Conservation (phyloP, 2,797 vertebrate species). For the Periparus ater region DNA sequence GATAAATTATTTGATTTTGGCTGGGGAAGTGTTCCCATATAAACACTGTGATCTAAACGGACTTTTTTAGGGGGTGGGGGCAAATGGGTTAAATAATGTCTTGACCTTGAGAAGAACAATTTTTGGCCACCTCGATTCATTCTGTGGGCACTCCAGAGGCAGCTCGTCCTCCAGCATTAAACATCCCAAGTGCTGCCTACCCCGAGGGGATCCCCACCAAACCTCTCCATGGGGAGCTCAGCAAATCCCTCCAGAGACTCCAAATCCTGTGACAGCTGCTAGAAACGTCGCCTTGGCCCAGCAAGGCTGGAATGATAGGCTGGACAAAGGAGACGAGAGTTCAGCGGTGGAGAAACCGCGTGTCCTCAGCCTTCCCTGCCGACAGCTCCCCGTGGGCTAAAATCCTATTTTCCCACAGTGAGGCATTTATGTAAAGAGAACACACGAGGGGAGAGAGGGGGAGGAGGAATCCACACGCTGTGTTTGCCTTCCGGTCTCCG, state of each 20-base stretch:
- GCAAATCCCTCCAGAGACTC: not conserved
- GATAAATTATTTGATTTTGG: not conserved
- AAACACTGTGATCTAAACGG: not conserved
- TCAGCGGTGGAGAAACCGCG: not conserved
- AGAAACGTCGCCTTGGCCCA: not conserved
- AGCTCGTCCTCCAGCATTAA: not conserved
- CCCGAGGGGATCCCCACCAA: not conserved
- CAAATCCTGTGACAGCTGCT: not conserved
- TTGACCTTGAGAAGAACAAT: not conserved
- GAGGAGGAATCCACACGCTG: not conserved
- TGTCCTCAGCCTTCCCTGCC: not conserved
- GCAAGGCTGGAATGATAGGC: not conserved
- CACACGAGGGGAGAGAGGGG: not conserved
- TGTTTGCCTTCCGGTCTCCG: not conserved
- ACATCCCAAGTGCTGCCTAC: not conserved
- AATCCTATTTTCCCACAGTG: not conserved
- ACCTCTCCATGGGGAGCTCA: not conserved
- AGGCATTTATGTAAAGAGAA: not conserved
- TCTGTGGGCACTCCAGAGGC: not conserved
- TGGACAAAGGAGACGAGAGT: not conserved
- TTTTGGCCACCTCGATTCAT: not conserved
- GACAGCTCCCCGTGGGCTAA: not conserved
- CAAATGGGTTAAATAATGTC: not conserved
- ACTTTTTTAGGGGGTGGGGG: accelerated
- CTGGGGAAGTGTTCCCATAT: not conserved